Conservation (phyloP, 2,888 invertebrate species). For the Phytoseiulus persimilis region DNA sequence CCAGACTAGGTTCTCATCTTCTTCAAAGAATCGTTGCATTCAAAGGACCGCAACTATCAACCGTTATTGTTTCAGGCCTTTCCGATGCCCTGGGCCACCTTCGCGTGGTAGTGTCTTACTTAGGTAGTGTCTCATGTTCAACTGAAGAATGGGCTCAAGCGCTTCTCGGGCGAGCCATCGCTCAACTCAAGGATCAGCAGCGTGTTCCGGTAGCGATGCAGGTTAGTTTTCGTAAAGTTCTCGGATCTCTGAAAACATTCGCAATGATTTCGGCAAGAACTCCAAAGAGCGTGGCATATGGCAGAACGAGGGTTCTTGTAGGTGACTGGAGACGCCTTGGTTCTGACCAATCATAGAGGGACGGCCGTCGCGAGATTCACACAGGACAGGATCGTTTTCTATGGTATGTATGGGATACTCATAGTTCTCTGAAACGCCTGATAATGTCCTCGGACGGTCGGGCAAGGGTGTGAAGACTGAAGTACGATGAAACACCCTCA, state of each 20-base stretch:
- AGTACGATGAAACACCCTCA: not conserved
- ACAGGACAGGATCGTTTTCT: conserved; percentile 12
- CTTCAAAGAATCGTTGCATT: not conserved
- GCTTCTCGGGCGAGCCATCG: conserved; percentile 25
- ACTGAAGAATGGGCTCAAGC: conserved; percentile 22
- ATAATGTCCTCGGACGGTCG: too few species aligned
- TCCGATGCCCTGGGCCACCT: not conserved
- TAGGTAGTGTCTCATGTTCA: conserved; percentile 16
- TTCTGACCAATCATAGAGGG: conserved; percentile 18
- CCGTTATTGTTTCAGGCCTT: not conserved
- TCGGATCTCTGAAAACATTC: too few species aligned
- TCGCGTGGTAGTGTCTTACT: conserved; percentile 9
- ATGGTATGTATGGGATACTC: not conserved
- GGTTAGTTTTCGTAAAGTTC: not conserved
- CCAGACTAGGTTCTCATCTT: not conserved
- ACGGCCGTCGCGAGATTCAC: conserved; percentile 29
- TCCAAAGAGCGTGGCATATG: not conserved
- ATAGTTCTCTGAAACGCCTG: not conserved
- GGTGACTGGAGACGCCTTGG: conserved; percentile 8
- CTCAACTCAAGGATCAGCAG: conserved; percentile 26
- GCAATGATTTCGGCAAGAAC: too few species aligned
- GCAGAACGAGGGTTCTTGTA: not conserved
- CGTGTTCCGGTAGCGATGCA: conserved; percentile 28
- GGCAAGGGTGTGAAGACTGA: too few species aligned
- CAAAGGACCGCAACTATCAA: not conserved